These are phyloP conservation scores for Geococcyx californianus DNA, from an alignment of 2,113 vertebrate genomes.

Conservation along the genomic window DNA sequence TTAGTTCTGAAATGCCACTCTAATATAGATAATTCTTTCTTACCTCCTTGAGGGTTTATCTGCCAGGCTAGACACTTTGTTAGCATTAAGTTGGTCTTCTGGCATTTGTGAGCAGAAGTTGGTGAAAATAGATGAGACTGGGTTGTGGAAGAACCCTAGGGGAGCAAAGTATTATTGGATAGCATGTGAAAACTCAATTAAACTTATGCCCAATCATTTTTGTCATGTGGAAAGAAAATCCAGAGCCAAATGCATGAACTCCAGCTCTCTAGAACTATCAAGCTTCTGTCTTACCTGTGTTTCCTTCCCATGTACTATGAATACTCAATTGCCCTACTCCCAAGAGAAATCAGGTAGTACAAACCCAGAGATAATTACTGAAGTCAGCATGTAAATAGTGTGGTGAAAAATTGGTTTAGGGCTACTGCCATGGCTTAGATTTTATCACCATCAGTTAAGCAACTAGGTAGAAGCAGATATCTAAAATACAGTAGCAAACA, in stretches of 20 bases:
- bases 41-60: constrained; percentile 71
- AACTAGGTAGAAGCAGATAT: neutral
- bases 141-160: constrained; percentile 46
- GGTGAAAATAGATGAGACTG: constrained; percentile 70
- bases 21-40: constrained; percentile 68
- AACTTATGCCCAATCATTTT: constrained; percentile 28
- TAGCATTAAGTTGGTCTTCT: constrained; percentile 65
- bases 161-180: constrained; percentile 50
- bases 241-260: neutral
- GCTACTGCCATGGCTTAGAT: neutral
- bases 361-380: neutral
- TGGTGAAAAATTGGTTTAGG: neutral
- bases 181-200: constrained; percentile 62
- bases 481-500: neutral
- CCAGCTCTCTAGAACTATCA: neutral
- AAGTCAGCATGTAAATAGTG: neutral
- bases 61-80: constrained; percentile 65
- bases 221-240: constrained; percentile 23
- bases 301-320: neutral
- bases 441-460: neutral
- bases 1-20: constrained; percentile 72
- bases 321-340: neutral
- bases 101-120: constrained; percentile 58
- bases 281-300: neutral
- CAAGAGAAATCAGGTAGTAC: neutral